Base-by-base conservation (phyloP, 2,888 invertebrate species). In the Melanostoma scalare region DNA sequence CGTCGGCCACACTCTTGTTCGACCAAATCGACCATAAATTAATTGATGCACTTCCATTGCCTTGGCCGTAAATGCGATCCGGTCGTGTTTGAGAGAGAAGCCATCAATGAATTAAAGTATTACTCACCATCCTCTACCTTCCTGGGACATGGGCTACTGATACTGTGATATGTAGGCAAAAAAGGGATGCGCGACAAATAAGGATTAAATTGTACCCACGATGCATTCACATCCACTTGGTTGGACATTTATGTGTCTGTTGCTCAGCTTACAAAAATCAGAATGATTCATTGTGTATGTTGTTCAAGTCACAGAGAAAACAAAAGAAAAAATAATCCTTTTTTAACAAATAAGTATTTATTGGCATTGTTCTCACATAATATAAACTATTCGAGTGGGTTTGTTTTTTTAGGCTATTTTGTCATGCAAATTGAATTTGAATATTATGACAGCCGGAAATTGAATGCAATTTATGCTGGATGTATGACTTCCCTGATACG, bases 1-100 rank as follows among this genome's bases (percentile, higher is more conserved):
- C 56, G 33, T 48, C n/a, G 31, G 72, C 72, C 72, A 53, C 79
- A 79, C 81, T 71, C 76, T 79, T 84, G 74, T 84, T 84, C 69
- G 69, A 53, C 78, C 67, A 74, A 84, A 79, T 84, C 84, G 78
- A 74, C 58, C 79, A 74, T 74, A 84, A 75, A 71, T 79, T 78
- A 74, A 84, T 74, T 69, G 78, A 84, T 69, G 63, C 82, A 63
- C 63, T 74, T 40, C 48, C 63, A 63, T 6, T 35, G 35, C 36
- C 63, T 44, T 46, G 75, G 44, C 38, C 50, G 58, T 69, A 74
- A 74, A 78, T 58, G 55, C 67, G 68, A 60, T 65, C 31, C 35
- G 30, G 30, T 20, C 60, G 68, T 58, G 68, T 42, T 20, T 20
- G 20, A 20, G 61, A 42, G 74, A 44, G 72, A 33, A 46, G 58